Evolutionary conservation across 1,140 invertebrate genomes (phyloP).

Genomic region (Drosophila lacteicornis): DNA sequence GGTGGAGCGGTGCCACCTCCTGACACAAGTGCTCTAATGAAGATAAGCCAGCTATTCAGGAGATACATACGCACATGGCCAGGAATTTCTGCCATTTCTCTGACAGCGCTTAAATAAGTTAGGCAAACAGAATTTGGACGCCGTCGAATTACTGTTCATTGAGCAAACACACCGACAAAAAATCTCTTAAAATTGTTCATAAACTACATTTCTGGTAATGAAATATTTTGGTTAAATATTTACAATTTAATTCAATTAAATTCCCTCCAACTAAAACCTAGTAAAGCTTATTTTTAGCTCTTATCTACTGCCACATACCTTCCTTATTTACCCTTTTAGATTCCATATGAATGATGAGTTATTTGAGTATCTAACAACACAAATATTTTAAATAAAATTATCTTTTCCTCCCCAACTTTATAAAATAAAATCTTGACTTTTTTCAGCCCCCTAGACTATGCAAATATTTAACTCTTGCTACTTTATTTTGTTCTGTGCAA

Average conservation of each 20-base stretch:
- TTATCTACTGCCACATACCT: not conserved
- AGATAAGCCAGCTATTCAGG: constrained; percentile 43
- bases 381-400: not conserved
- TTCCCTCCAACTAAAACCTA: not conserved
- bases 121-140: constrained; percentile 47
- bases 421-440: not conserved
- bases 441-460: too few relatives aligned
- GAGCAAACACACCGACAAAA: not conserved
- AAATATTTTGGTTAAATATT: not conserved
- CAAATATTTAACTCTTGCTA: too few relatives aligned
- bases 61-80: not conserved
- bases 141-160: constrained; percentile 19
- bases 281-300: too few relatives aligned
- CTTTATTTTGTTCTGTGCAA: constrained; percentile 25
- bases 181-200: too few relatives aligned
- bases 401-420: not conserved
- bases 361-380: too few relatives aligned
- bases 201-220: not conserved
- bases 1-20: constrained; percentile 4
- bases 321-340: not conserved
- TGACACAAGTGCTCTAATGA: constrained; percentile 63
- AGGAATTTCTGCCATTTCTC: constrained; percentile 17
- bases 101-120: constrained; percentile 53
- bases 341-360: not conserved
- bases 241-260: not conserved